Evolutionary conservation across 2,888 invertebrate species (phyloP), one percentile per base, ranked within the genome.

Genomic region (Meteorus colon): DNA sequence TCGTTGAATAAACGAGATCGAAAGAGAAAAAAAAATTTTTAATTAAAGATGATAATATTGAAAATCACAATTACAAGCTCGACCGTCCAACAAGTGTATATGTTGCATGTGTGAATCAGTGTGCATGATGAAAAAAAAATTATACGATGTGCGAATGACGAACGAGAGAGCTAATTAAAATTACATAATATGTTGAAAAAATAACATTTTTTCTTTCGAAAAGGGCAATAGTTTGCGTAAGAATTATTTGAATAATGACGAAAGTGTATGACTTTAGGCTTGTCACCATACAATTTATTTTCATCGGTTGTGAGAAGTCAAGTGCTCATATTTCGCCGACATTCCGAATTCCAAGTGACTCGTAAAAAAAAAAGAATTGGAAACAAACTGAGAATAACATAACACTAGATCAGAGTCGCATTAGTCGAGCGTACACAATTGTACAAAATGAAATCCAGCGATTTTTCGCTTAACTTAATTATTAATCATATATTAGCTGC

Each of bases 91-190:
- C 65, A 68, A 62, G 76, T 77, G 77, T 76, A 73, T 76, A 75
- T 78, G 66, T 31, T 75, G 80, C 67, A 75, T 76, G 82, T 76
- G 73, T 78, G 79, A 78, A 78, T 75, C 72, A 69, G 82, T 79
- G 80, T 81, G 82, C 65, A 78, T 81, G 78, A 75, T 76, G 63
- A 73, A 51, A 67, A 77, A 48, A 65, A 69, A 73, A 78, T 70
- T 74, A 60, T 45, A 63, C 51, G 34, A 63, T 31, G 60, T 48
- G 51, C 37, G 70, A 60, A 74, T 48, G 41, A 77, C 73, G n/a
- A 76, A 34, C 71, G 60, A 74, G 65, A 74, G 70, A 78, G 55
- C 31, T 55, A 55, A 55, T n/a, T 55, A 19, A 55, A 19, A 55
- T 55, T 55, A 55, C 19, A 55, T 19, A 55, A 4, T 4, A 55